These are phyloP conservation scores for Ophioninae sp. DNA, from an alignment of 2,888 invertebrate genomes.

Conservation along the genomic window DNA sequence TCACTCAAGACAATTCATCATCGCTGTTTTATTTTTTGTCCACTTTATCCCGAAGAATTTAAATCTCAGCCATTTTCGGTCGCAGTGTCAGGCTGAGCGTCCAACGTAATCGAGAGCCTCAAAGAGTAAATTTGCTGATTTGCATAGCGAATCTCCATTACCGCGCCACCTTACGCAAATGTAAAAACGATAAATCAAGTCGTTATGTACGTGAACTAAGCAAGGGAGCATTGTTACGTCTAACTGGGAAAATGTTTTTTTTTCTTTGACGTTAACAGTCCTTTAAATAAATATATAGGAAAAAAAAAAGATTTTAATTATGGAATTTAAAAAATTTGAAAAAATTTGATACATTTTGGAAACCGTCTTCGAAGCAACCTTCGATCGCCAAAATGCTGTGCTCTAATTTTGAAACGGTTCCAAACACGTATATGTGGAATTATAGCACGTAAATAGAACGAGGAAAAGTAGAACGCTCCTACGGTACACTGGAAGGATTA, in stretches of 20 bases:
- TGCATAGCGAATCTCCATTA: slow-evolving; percentile 13
- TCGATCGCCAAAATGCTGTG: background rate
- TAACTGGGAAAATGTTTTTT: no score
- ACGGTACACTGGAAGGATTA: slow-evolving; percentile 25
- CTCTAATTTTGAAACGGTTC: background rate
- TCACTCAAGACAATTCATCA: slow-evolving; percentile 57
- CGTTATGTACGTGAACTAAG: background rate
- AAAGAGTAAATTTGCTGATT: background rate
- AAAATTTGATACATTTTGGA: no score
- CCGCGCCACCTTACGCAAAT: background rate
- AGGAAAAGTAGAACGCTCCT: slow-evolving; percentile 26
- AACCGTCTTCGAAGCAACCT: no score
- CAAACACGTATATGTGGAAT: slow-evolving; percentile 1
- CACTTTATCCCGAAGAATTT: slow-evolving; percentile 25
- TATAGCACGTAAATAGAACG: background rate
- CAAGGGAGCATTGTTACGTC: no score
- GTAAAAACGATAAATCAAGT: background rate
- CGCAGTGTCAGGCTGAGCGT: slow-evolving; percentile 37
- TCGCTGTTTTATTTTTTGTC: slow-evolving; percentile 31
- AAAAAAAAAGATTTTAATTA: no score
- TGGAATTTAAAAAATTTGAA: no score
- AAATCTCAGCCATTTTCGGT: slow-evolving; percentile 52
- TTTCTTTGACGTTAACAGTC: no score
- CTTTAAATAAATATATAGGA: no score
- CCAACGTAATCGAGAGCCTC: slow-evolving; percentile 8